Evolutionary conservation across 1,140 invertebrate genomes (phyloP).

Genomic region (Tribolium castaneum): DNA sequence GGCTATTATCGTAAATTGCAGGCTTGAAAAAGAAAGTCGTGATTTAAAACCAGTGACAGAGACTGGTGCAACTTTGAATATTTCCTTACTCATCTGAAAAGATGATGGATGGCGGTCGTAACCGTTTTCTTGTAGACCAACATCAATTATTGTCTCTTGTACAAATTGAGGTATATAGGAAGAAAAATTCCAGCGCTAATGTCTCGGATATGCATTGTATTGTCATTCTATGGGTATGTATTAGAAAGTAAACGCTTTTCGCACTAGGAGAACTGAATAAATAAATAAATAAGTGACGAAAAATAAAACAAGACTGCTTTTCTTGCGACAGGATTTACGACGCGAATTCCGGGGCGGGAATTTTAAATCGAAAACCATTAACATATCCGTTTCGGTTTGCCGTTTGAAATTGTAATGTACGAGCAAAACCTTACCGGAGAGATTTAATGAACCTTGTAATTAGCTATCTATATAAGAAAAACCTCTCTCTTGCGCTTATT

Average conservation of each 20-base stretch:
- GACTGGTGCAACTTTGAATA: not conserved
- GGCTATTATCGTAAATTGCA: conserved; percentile 32
- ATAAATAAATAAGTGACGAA: conserved; percentile 5
- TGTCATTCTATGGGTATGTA: not conserved
- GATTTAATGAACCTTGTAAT: no score
- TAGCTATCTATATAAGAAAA: not conserved
- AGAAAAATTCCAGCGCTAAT: not conserved
- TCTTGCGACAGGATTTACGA: conserved; percentile 1
- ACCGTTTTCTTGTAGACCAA: not conserved
- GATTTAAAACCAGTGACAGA: conserved; percentile 13
- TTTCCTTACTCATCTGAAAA: not conserved
- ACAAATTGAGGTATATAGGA: not conserved
- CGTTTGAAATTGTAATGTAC: not conserved
- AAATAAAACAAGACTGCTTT: not conserved
- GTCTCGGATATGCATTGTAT: not conserved
- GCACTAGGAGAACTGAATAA: not conserved
- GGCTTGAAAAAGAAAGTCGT: conserved; percentile 14
- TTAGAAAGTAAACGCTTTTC: conserved; percentile 6
- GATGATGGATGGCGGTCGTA: not conserved
- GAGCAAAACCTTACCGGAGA: no score
- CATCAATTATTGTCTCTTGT: not conserved
- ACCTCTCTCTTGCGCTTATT: no score
- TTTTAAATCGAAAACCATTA: not conserved
- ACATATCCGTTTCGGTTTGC: not conserved
- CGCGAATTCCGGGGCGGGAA: not conserved